Evolutionary conservation across 1,140 invertebrate species (phyloP).

Genomic region (Neodiprion virginianus): DNA sequence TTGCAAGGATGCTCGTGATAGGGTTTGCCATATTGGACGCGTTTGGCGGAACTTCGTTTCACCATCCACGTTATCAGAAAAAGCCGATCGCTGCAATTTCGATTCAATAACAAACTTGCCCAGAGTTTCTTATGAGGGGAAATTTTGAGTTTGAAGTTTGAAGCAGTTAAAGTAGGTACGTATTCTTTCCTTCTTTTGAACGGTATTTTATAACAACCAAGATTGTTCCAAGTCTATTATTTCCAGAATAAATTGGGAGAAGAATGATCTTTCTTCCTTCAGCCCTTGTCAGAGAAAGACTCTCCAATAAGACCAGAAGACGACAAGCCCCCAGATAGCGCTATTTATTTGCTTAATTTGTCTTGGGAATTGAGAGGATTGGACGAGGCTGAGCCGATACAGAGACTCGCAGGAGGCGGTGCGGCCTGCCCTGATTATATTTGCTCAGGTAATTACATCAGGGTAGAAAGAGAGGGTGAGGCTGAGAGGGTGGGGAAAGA

Average conservation of each 20-base stretch:
- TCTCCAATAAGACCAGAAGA: not conserved
- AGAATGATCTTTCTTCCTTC: not conserved
- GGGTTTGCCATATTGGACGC: not conserved
- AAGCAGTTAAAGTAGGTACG: not conserved
- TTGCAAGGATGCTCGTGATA: not conserved
- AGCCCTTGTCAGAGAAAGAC: not conserved
- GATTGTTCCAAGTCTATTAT: not conserved
- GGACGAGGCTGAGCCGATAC: slow-evolving; percentile 9
- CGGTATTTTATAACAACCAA: not conserved
- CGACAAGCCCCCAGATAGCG: not conserved
- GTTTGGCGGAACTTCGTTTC: not conserved
- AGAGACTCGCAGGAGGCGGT: not conserved
- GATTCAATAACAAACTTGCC: not conserved
- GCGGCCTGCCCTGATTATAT: slow-evolving; percentile 7
- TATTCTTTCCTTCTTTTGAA: not conserved
- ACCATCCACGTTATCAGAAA: not conserved
- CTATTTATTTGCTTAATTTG: slow-evolving; percentile 18
- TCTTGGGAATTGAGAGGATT: slow-evolving; percentile 14
- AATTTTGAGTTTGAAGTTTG: not conserved
- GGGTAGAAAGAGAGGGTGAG: not conserved
- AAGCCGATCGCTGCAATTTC: no score
- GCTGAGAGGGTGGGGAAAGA: not conserved
- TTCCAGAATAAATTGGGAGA: not conserved
- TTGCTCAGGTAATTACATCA: slow-evolving; percentile 16
- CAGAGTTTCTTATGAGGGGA: not conserved